Conservation (phyloP, 2,888 invertebrate species). For the Lasioglossum villosulum region DNA sequence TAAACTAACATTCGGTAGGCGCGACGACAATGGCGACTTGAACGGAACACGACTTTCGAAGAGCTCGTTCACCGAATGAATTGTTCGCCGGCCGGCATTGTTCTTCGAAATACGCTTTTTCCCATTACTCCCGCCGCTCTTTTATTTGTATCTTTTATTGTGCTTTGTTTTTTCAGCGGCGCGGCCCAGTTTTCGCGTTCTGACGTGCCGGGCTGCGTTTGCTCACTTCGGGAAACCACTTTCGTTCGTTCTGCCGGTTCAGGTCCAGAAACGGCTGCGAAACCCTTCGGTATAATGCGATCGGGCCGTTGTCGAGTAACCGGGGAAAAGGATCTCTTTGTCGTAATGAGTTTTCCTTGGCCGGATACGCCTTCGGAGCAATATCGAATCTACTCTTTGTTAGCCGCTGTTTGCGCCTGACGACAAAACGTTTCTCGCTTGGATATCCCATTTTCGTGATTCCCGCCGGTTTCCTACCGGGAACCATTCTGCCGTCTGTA, state of each 20-base stretch:
- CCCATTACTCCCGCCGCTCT: neutral
- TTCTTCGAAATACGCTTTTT: constrained; percentile 25
- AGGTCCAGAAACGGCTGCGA: neutral
- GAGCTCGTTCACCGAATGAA: constrained; percentile 28
- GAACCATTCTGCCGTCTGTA: neutral
- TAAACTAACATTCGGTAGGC: neutral
- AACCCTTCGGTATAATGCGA: constrained; percentile 10
- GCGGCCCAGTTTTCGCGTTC: constrained; percentile 9
- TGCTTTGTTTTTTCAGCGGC: neutral
- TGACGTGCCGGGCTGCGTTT: neutral
- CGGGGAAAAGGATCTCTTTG: constrained; percentile 5
- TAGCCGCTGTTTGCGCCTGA: neutral
- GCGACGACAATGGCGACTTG: neutral
- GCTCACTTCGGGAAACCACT: constrained; percentile 16
- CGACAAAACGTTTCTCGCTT: constrained; percentile 9
- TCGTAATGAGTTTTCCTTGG: constrained; percentile 22
- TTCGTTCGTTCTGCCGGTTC: neutral
- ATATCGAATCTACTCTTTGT: constrained; percentile 13
- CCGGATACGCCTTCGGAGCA: neutral
- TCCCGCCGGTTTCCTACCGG: neutral
- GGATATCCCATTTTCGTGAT: constrained; percentile 5
- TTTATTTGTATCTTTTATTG: constrained; percentile 21
- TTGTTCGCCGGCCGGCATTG: constrained; percentile 33
- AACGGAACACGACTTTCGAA: constrained; percentile 1
- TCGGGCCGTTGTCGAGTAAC: constrained; percentile 15